Conservation (phyloP, 2,797 vertebrate species). For the Anabas testudineus region DNA sequence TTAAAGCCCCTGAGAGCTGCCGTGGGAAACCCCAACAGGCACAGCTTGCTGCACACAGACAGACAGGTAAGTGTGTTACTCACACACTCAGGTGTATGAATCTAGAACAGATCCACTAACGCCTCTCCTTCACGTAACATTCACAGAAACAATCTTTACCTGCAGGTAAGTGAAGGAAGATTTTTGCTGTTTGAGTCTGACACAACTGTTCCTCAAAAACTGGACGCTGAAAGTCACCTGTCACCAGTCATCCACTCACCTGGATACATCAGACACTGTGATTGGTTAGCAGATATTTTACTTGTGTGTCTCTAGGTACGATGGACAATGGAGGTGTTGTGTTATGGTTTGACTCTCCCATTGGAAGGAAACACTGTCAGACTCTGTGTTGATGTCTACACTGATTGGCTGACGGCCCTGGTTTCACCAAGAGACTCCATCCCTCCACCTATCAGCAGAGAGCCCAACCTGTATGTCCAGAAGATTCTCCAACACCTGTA, state of each 20-base stretch:
- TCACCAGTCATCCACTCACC: too few relatives aligned
- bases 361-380: slow-evolving; percentile 94
- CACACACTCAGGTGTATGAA: slow-evolving; percentile 17
- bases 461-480: slow-evolving; percentile 93
- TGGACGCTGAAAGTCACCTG: too few relatives aligned
- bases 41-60: slow-evolving; percentile 91
- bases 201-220: too few relatives aligned
- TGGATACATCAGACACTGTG: too few relatives aligned
- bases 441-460: slow-evolving; percentile 91
- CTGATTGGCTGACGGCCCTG: slow-evolving; percentile 95
- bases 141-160: too few relatives aligned
- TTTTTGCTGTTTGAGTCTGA: too few relatives aligned
- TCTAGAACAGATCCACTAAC: slow-evolving; percentile 16
- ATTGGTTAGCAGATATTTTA: neutral
- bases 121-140: too few relatives aligned
- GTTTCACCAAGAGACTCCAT: slow-evolving; percentile 90
- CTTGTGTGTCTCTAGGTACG: slow-evolving; percentile 85
- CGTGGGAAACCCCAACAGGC: slow-evolving; percentile 83
- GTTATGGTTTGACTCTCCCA: slow-evolving; percentile 92
- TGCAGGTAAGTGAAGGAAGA: too few relatives aligned
- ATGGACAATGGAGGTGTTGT: slow-evolving; percentile 97
- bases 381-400: slow-evolving; percentile 94
- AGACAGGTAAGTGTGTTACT: slow-evolving; percentile 87
- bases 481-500: slow-evolving; percentile 93
- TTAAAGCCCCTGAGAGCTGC: slow-evolving; percentile 89